Evolutionary conservation across 1,140 invertebrate species (phyloP).

Genomic region (Bombus vancouverensis): DNA sequence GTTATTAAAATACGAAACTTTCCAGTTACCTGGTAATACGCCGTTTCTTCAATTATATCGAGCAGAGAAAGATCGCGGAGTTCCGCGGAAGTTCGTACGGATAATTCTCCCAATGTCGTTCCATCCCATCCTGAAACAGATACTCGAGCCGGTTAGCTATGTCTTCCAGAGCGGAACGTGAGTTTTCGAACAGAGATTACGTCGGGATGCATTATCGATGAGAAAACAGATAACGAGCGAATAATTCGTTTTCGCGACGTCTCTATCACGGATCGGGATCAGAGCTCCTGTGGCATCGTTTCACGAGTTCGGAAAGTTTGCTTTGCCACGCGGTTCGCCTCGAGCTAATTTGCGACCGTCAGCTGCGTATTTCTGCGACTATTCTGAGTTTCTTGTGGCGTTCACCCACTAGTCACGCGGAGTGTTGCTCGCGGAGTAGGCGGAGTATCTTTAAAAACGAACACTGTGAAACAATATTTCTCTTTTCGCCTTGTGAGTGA

Average conservation of each 20-base stretch:
- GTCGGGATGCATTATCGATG: constrained; percentile 20
- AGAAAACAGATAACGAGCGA: constrained; percentile 39
- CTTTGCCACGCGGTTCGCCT: constrained; percentile 54
- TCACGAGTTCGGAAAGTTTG: constrained; percentile 54
- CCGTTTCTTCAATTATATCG: constrained; percentile 9
- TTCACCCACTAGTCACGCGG: constrained; percentile 25
- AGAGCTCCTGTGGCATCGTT: constrained; percentile 40
- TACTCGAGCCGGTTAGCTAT: not conserved
- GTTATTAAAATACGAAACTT: constrained; percentile 10
- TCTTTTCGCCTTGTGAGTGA: not conserved
- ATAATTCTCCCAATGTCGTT: not conserved
- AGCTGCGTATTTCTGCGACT: constrained; percentile 66
- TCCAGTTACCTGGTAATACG: not conserved
- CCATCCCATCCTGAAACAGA: not conserved
- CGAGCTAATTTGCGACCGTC: constrained; percentile 68
- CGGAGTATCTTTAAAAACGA: constrained; percentile 44
- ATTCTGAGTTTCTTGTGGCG: constrained; percentile 60
- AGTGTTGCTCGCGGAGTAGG: not conserved
- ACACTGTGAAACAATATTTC: constrained; percentile 37
- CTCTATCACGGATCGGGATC: constrained; percentile 49
- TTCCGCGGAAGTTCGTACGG: not conserved
- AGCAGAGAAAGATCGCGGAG: not conserved
- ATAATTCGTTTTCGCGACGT: constrained; percentile 44
- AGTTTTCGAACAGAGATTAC: constrained; percentile 31
- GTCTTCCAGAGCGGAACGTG: not conserved